Evolutionary conservation across 2,113 vertebrate genomes (phyloP), one percentile per base, ranked within the genome.

Genomic region (Tautogolabrus adspersus): DNA sequence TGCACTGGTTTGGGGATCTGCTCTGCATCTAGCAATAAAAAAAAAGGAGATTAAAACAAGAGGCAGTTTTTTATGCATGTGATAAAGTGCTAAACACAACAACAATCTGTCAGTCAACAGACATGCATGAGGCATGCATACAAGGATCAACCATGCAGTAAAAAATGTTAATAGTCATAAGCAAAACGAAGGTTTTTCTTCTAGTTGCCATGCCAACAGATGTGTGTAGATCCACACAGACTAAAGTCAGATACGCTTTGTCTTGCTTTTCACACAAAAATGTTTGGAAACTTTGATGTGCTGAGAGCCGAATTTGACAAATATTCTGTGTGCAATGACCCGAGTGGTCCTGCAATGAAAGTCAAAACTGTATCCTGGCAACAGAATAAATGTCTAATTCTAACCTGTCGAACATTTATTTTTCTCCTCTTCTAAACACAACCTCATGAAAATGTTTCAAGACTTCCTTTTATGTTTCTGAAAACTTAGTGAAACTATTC

Each of bases 1-100:
- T 85, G 91, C 68, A 88, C 76, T 77, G 92, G 93, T 52, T 92
- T 96, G 74, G 95, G 91, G 82, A 78, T 86, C 87, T 57, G 89
- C 22, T 92, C 93, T 68, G 56, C 83, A 37, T 82, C 93, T 93
- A 76, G 70, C 58, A 11, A 56, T 11, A 75, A 19, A 1, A 81
- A 23, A 38, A 34, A 59, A 34, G 38, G 22, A 15, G 7, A 12
- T 15, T 5, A 54, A 22, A 5, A 66, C n/a, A 46, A 60, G 49
- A 56, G 59, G 8, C 5, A 12, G 8, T 49, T 26, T 23, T 13
- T 34, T 68, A 47, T 18, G 3, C 30, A 46, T 3, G 13, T 15
- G 22, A 49, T 3, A 3, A 66, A 79, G 9, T 1, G 13, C 22
- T 30, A 10, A 37, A 54, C 2, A 0, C 21, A 30, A 0, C 38